These are phyloP conservation scores for Tragelaphus strepsiceros DNA, from an alignment of 2,113 vertebrate genomes.

Conservation along the genomic window DNA sequence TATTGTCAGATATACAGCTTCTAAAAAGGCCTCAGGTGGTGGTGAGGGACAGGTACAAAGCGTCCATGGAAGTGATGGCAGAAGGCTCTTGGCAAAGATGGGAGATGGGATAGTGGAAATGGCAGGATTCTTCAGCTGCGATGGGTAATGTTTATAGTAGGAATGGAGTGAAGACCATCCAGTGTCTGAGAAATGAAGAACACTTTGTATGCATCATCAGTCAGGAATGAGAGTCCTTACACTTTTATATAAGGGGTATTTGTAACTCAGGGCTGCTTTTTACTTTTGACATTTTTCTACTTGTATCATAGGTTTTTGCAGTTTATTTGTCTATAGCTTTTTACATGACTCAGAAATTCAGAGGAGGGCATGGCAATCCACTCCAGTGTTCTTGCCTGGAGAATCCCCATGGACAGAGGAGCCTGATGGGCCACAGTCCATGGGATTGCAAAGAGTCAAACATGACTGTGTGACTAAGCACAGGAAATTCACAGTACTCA, in stretches of 20 bases:
- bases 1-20: background rate
- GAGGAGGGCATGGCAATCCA: background rate
- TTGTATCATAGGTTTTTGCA: background rate
- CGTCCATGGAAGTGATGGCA: background rate
- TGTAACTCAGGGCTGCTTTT: background rate
- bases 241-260: background rate
- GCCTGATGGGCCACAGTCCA: background rate
- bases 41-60: background rate
- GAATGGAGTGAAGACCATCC: background rate
- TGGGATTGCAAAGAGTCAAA: background rate
- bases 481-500: background rate
- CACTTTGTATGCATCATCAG: background rate
- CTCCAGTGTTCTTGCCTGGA: background rate
- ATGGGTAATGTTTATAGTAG: background rate
- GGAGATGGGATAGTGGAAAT: background rate
- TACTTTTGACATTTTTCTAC: background rate
- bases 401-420: background rate
- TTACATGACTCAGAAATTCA: background rate
- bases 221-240: background rate
- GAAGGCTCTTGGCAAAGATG: background rate
- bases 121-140: background rate
- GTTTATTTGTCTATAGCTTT: conserved; percentile 8
- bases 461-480: background rate
- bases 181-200: background rate
- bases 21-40: background rate